Evolutionary conservation across 2,888 invertebrate species (phyloP).

Genomic region (Melieria picta): DNA sequence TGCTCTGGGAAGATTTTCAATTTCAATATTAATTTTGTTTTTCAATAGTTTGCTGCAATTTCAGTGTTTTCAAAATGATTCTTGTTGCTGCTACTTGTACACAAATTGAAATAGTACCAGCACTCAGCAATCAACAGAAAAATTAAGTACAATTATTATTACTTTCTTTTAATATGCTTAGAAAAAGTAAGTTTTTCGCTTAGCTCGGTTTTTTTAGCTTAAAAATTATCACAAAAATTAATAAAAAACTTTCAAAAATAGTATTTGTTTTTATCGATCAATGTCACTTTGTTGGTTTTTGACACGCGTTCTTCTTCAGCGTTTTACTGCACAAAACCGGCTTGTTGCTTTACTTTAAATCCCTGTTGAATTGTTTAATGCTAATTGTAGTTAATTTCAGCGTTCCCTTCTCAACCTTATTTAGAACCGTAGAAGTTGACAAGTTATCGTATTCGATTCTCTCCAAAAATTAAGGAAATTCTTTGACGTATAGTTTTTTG

Average conservation of each 20-base stretch:
- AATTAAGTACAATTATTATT: conserved; percentile 28
- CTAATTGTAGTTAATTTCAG: neutral
- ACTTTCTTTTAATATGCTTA: conserved; percentile 3
- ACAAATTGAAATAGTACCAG: too few species aligned
- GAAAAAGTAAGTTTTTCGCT: conserved; percentile 39
- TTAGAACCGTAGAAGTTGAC: neutral
- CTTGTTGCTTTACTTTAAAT: conserved; percentile 29
- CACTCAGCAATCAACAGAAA: neutral
- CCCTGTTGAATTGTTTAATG: conserved; percentile 38
- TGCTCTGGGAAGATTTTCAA: conserved; percentile 25
- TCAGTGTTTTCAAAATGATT: too few species aligned
- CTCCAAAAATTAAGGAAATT: neutral
- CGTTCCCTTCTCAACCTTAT: too few species aligned
- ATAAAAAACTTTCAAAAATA: conserved; percentile 46
- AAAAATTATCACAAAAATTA: conserved; percentile 46
- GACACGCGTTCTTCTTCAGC: conserved; percentile 8
- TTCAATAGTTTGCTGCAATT: neutral
- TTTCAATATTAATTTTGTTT: conserved; percentile 18
- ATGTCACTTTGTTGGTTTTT: conserved; percentile 24
- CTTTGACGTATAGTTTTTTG: conserved; percentile 11
- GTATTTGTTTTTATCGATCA: conserved; percentile 31
- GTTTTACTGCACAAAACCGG: conserved; percentile 34
- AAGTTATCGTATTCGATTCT: neutral
- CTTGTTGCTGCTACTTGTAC: too few species aligned
- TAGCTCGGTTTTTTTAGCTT: conserved; percentile 38